These are phyloP conservation scores for Plestiodon gilberti DNA, from an alignment of 2,113 vertebrate species.

Conservation along the genomic window DNA sequence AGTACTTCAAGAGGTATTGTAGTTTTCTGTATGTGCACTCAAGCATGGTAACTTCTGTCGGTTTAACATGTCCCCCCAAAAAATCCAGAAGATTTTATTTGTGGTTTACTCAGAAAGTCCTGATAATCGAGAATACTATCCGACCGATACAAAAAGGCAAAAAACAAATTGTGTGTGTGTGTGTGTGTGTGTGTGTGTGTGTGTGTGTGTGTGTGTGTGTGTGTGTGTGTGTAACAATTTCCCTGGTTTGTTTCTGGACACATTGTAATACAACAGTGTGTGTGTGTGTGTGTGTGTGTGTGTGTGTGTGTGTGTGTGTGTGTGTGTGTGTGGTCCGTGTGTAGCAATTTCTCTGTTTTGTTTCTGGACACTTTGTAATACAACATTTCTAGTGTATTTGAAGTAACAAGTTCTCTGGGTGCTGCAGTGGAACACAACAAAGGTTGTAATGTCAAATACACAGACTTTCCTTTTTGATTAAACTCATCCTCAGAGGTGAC, in stretches of 20 bases:
- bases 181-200: not conserved
- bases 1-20: constrained; percentile 45
- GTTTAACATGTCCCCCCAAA: not conserved
- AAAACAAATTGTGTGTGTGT: not conserved
- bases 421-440: constrained; percentile 29
- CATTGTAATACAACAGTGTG: too few relatives aligned
- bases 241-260: too few relatives aligned
- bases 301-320: too few relatives aligned
- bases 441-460: constrained; percentile 37
- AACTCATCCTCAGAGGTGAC: constrained; percentile 44
- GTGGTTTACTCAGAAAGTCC: constrained; percentile 34
- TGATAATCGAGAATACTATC: constrained; percentile 27
- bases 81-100: not conserved
- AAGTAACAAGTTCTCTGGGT: constrained; percentile 37
- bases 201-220: too few relatives aligned
- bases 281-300: not conserved
- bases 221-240: too few relatives aligned
- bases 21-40: constrained; percentile 33
- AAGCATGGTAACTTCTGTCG: not conserved
- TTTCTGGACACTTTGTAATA: constrained; percentile 3
- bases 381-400: constrained; percentile 7
- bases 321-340: too few relatives aligned
- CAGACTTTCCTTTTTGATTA: constrained; percentile 40
- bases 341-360: not conserved
- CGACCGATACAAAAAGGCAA: not conserved